A percentile compares a stretch with the other conserved stretches of the same genome.
These are phyloP conservation scores for Globodera ellingtonae DNA, from an alignment of 1,140 invertebrate genomes.

Conservation along the genomic window DNA sequence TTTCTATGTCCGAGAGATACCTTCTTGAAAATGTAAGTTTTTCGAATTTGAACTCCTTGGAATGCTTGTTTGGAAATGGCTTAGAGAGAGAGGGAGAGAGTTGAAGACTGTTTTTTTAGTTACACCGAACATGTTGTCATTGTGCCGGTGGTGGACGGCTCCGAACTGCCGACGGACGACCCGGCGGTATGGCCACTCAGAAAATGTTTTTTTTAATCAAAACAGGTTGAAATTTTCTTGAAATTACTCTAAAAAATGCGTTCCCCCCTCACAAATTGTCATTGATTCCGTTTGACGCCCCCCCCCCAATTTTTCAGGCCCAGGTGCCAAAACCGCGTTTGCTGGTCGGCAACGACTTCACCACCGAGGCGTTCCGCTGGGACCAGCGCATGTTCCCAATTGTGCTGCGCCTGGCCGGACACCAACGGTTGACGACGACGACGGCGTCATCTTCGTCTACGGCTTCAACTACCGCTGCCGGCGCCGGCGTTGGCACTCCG, in stretches of 20 bases:
- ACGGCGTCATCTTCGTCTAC: slow-evolving; percentile 10
- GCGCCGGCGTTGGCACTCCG: background rate
- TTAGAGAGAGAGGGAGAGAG: background rate
- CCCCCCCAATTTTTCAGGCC: slow-evolving; percentile 34
- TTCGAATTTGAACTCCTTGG: too few relatives aligned
- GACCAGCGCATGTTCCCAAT: slow-evolving; percentile 95
- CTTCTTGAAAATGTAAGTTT: too few relatives aligned
- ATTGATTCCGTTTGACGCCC: too few relatives aligned
- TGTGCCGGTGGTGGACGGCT: slow-evolving; percentile 92
- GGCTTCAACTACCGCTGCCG: background rate
- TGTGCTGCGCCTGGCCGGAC: slow-evolving; percentile 84
- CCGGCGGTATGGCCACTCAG: slow-evolving; percentile 71
- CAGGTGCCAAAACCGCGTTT: slow-evolving; percentile 71
- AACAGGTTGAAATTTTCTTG: too few relatives aligned
- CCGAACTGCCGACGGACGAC: background rate
- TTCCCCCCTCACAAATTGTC: too few relatives aligned
- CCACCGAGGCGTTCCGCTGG: slow-evolving; percentile 96
- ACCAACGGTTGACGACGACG: slow-evolving; percentile 51
- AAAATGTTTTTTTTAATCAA: too few relatives aligned
- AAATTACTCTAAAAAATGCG: too few relatives aligned
- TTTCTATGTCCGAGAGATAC: too few relatives aligned
- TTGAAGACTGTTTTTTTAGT: slow-evolving; percentile 29
- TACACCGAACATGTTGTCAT: slow-evolving; percentile 96
- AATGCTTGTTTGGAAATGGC: too few relatives aligned
- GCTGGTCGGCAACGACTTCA: slow-evolving; percentile 90